A percentile compares a stretch with the other conserved stretches of the same genome.
Evolutionary conservation across 1,140 invertebrate genomes (phyloP).

Genomic region (Brachionus rubens): DNA sequence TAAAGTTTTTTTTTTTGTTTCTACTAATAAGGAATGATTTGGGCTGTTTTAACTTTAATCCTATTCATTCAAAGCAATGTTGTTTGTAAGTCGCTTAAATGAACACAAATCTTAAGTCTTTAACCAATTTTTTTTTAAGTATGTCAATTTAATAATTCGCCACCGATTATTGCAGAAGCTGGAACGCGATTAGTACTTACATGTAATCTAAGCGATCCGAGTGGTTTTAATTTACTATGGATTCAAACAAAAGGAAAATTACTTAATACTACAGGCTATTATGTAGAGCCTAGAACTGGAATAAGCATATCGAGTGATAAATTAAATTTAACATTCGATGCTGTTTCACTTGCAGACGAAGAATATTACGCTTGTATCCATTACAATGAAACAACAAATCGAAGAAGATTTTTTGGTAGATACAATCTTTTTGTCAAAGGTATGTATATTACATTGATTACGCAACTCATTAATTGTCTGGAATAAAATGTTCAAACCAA

Average conservation of each 20-base stretch:
- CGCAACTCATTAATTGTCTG: too few relatives aligned
- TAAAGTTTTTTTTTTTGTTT: too few relatives aligned
- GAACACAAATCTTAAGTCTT: too few relatives aligned
- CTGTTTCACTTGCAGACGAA: not conserved
- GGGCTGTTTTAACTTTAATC: too few relatives aligned
- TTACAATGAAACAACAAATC: not conserved
- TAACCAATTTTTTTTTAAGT: not conserved
- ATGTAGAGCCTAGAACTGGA: not conserved
- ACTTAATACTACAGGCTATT: not conserved
- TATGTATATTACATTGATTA: not conserved
- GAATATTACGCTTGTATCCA: conserved; percentile 21
- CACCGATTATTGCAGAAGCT: not conserved
- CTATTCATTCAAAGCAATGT: too few relatives aligned
- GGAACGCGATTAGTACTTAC: not conserved
- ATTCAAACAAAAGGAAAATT: not conserved
- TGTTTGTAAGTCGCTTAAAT: too few relatives aligned
- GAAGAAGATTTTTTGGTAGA: not conserved
- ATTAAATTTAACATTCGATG: not conserved
- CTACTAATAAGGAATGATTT: too few relatives aligned
- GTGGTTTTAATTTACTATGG: not conserved
- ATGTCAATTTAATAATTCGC: not conserved
- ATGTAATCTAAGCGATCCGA: not conserved
- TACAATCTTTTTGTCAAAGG: conserved; percentile 15
- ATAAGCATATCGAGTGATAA: not conserved
- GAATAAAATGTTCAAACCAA: too few relatives aligned